Evolutionary conservation across 2,113 vertebrate species (phyloP).

Genomic region (Cololabis saira): DNA sequence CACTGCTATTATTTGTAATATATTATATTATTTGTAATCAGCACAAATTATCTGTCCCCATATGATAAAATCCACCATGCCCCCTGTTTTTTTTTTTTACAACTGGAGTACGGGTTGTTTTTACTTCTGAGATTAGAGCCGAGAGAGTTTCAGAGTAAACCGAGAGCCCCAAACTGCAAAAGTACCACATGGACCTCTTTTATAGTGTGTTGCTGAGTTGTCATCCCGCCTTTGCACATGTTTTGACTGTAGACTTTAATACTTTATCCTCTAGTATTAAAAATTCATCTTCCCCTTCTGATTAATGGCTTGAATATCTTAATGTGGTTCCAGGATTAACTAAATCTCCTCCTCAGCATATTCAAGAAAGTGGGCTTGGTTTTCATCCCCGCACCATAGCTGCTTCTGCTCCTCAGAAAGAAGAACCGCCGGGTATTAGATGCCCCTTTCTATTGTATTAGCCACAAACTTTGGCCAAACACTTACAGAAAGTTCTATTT

Average conservation of each 20-base stretch:
- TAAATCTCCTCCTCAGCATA: constrained; percentile 7
- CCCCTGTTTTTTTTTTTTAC: too few relatives aligned
- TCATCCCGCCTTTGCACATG: not conserved
- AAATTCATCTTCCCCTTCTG: not conserved
- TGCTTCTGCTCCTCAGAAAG: constrained; percentile 1
- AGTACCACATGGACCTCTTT: not conserved
- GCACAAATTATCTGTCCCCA: too few relatives aligned
- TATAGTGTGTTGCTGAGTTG: not conserved
- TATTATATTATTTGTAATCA: too few relatives aligned
- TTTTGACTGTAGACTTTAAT: not conserved
- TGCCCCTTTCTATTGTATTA: constrained; percentile 1
- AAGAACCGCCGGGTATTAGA: constrained; percentile 4
- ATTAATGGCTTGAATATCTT: constrained; percentile 18
- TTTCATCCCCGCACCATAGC: constrained; percentile 16
- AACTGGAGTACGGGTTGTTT: too few relatives aligned
- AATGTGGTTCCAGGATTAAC: constrained; percentile 8
- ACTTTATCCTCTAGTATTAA: not conserved
- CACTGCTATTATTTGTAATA: too few relatives aligned
- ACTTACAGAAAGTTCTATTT: not conserved
- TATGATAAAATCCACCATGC: too few relatives aligned
- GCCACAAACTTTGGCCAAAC: not conserved
- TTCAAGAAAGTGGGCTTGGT: not conserved
- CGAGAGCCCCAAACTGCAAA: not conserved
- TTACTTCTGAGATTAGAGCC: not conserved
- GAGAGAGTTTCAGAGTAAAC: too few relatives aligned